Conservation (phyloP, 2,113 vertebrate genomes). For the Archilochus colubris region DNA sequence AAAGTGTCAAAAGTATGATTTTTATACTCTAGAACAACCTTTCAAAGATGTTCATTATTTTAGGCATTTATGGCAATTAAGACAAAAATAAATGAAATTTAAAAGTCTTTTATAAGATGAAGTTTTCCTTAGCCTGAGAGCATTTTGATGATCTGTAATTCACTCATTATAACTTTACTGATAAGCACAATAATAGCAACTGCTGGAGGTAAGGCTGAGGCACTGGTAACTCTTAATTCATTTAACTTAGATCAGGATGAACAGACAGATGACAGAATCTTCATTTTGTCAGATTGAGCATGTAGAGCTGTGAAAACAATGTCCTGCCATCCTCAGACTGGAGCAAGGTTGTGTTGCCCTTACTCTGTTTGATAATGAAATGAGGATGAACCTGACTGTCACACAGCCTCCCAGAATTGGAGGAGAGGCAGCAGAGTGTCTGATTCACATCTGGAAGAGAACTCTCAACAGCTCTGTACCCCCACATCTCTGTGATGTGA, state of each 20-base stretch:
- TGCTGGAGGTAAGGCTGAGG: background rate
- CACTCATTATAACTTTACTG: background rate
- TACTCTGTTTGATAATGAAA: background rate
- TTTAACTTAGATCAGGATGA: background rate
- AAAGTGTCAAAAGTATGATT: background rate
- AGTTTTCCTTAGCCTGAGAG: background rate
- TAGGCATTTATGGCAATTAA: background rate
- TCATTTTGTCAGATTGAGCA: background rate
- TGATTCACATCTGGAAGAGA: background rate
- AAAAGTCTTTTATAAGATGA: background rate
- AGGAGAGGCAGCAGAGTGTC: background rate
- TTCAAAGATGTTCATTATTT: background rate
- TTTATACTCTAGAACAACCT: background rate
- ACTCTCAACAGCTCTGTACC: background rate
- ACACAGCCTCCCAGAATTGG: background rate
- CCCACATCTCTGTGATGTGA: background rate
- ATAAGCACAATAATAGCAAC: background rate
- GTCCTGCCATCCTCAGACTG: background rate
- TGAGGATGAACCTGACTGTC: background rate
- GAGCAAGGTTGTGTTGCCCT: background rate
- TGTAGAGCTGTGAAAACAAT: background rate
- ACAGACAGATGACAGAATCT: background rate
- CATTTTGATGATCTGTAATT: background rate
- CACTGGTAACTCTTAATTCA: background rate
- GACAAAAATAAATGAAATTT: background rate